These are phyloP conservation scores for Tetrao urogallus DNA, from an alignment of 2,113 vertebrate genomes.

Conservation along the genomic window DNA sequence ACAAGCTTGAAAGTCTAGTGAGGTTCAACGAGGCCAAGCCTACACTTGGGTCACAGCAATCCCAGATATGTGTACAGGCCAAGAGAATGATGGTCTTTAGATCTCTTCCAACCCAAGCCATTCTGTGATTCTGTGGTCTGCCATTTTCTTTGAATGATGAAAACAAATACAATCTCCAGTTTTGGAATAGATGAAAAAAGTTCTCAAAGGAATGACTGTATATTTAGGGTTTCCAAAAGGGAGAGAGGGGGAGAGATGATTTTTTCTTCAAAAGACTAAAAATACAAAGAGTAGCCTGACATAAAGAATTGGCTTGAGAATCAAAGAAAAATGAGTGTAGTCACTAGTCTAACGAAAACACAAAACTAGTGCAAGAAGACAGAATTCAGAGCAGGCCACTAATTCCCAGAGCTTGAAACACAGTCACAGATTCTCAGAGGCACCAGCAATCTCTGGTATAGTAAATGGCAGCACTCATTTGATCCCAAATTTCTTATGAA, in stretches of 20 bases:
- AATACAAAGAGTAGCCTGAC: neutral
- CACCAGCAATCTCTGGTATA: neutral
- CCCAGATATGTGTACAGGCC: neutral
- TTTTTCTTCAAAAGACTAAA: neutral
- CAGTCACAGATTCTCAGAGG: neutral
- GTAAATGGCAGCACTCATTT: neutral
- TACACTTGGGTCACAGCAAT: neutral
- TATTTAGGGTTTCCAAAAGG: neutral
- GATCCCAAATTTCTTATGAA: neutral
- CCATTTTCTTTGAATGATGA: accelerated
- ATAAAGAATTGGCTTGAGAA: neutral
- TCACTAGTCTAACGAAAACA: neutral
- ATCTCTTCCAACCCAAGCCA: neutral
- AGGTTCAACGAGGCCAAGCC: neutral
- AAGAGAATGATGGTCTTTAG: neutral
- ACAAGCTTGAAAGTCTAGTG: neutral
- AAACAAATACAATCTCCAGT: neutral
- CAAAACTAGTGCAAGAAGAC: neutral
- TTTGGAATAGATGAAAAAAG: neutral
- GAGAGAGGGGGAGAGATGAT: neutral
- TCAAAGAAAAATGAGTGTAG: neutral
- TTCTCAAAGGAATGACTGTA: neutral
- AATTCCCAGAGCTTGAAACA: neutral
- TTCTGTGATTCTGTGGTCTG: neutral
- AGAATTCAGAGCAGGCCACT: neutral